These are phyloP conservation scores for Maccullochella peelii DNA, from an alignment of 2,113 vertebrate species.

Conservation along the genomic window DNA sequence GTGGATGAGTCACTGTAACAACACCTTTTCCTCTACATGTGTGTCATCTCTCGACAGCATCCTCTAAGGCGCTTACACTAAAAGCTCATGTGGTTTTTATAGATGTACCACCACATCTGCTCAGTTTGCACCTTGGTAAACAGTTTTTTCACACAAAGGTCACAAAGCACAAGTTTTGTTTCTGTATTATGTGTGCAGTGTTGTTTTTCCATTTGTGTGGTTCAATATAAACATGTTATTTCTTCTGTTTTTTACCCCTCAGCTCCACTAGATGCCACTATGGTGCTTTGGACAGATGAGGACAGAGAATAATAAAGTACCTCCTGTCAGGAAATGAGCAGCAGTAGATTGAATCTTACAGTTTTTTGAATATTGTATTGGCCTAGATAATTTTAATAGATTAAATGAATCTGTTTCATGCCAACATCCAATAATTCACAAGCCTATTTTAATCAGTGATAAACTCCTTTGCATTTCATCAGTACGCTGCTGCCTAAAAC, in stretches of 20 bases:
- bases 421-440: conserved; percentile 17
- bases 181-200: not conserved
- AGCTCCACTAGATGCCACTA: conserved; percentile 72
- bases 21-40: not conserved
- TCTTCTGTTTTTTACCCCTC: not conserved
- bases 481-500: conserved; percentile 11
- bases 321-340: conserved; percentile 28
- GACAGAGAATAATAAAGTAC: not conserved
- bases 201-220: not conserved
- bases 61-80: not conserved
- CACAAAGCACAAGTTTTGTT: not conserved
- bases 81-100: conserved; percentile 34
- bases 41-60: not conserved
- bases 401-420: conserved; percentile 33
- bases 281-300: conserved; percentile 28
- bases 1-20: conserved; percentile 32
- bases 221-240: not conserved
- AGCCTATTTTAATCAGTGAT: conserved; percentile 41
- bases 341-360: conserved; percentile 5
- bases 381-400: conserved; percentile 8
- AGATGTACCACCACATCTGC: not conserved
- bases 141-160: not conserved
- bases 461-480: conserved; percentile 44
- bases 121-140: not conserved
- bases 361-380: conserved; percentile 13